Base-by-base conservation (phyloP, 2,113 vertebrate genomes). In the Heterochromis multidens region DNA sequence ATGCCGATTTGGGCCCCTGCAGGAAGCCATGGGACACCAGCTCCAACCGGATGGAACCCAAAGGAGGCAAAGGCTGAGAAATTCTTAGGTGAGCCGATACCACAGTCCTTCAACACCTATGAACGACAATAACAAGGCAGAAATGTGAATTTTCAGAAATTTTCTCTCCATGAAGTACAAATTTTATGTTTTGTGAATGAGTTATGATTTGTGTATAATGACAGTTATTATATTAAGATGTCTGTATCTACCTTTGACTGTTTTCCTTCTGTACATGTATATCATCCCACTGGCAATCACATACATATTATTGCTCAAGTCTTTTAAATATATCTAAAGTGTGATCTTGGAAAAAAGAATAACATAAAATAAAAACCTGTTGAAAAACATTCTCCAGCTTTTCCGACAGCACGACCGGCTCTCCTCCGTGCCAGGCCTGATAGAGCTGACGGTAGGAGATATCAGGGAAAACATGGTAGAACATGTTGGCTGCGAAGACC, bases 1-100 rank as follows among this genome's bases (percentile, higher is more conserved):
- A 99, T 97, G 87, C 98, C 98, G 7, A 99, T 95, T 17, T 97
- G 86, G 1, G 95, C 97, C 4, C 98, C 97, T 0, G 91, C 79
- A 1, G 97, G 97, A n/a, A 99, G 93, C 96, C 96, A 96, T 0
- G 98, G 97, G 70, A 98, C 89, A 13, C 98, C 98, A 1, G 98
- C 97, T 0, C 97, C 96, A 54, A 99, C 95, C 0, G 98, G 97
- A 21, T 97, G 97, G 91, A 99, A 99, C n/a, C 96, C 96, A 56
- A 96, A 99, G 61, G 97, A 92, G 3, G 96, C 96, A 25, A 99
- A 99, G 10, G 97, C 95, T 9, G 83, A 91, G 85, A 96, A 98
- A n/a, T 84, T 90, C 25, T 91, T 92, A 10, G 82, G 0, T 1
- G 95, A 95, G 33, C 85, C 82, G 76, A 97, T 77, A 1, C 77